A percentile compares a stretch with the other conserved stretches of the same genome.
phyloP scores from a whole-genome alignment of 2,113 vertebrate species.

The Corydoras sp. region DNA sequence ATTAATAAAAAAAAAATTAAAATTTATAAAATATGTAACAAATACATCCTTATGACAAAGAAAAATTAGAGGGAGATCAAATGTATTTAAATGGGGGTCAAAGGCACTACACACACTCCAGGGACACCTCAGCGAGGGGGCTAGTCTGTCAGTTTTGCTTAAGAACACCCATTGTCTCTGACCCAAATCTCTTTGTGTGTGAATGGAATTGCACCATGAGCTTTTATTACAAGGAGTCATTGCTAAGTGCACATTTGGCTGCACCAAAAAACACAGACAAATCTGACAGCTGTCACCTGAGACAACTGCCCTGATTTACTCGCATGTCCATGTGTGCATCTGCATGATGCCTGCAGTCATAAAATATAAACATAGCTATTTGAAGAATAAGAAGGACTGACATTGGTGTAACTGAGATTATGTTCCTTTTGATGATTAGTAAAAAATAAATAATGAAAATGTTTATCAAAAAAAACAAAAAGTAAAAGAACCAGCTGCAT shows the following conservation, averaged over 20 bases:
- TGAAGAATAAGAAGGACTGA: too few species aligned
- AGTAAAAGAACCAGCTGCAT: too few species aligned
- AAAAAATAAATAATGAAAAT: too few species aligned
- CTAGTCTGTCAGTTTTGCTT: slow-evolving; percentile 60
- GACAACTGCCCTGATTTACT: slow-evolving; percentile 42
- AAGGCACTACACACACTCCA: slow-evolving; percentile 32
- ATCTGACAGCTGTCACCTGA: slow-evolving; percentile 67
- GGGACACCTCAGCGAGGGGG: slow-evolving; percentile 47
- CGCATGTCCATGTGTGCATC: slow-evolving; percentile 10
- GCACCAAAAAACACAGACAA: slow-evolving; percentile 54
- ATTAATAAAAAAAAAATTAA: neutral
- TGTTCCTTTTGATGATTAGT: too few species aligned
- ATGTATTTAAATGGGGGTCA: slow-evolving; percentile 1
- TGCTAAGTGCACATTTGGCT: slow-evolving; percentile 59
- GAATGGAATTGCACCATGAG: slow-evolving; percentile 7
- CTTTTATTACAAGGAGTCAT: neutral
- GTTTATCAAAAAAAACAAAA: too few species aligned
- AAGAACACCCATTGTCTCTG: slow-evolving; percentile 45
- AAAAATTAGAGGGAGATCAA: too few species aligned
- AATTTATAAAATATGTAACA: neutral
- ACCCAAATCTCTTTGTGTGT: slow-evolving; percentile 52
- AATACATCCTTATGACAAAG: too few species aligned
- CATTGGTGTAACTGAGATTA: too few species aligned
- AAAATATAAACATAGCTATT: too few species aligned
- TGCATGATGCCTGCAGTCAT: slow-evolving; percentile 23